A percentile compares a stretch with the other conserved stretches of the same genome.
Conservation (phyloP, 2,113 vertebrate genomes). For the Leptocoma aspasia region DNA sequence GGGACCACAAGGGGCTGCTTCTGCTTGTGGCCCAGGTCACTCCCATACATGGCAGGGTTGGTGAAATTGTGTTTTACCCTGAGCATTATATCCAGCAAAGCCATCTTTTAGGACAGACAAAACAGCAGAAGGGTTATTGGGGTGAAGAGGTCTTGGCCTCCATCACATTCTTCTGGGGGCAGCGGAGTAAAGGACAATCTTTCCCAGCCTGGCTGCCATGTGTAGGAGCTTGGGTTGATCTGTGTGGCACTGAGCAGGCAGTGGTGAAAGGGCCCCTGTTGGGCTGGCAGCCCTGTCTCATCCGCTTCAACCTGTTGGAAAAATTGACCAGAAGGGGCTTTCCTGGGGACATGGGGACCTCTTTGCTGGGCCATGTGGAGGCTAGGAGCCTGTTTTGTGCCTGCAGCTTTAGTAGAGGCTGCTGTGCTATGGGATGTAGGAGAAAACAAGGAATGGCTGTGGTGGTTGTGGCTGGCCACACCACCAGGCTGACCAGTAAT, state of each 20-base stretch:
- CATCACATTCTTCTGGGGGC: background rate
- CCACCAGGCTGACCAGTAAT: background rate
- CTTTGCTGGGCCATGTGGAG: background rate
- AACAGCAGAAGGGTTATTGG: background rate
- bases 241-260: background rate
- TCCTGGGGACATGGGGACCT: background rate
- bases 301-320: background rate
- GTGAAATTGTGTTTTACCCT: background rate
- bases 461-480: background rate
- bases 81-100: background rate
- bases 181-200: background rate
- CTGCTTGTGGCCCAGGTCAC: background rate
- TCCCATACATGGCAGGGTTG: accelerated
- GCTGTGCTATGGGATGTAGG: background rate
- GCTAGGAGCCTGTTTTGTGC: background rate
- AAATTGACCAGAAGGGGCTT: background rate
- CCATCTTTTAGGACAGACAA: background rate
- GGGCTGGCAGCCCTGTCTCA: background rate
- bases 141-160: background rate
- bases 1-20: background rate
- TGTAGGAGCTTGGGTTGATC: background rate
- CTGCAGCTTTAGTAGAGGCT: background rate
- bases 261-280: background rate
- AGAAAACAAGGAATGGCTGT: background rate
- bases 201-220: accelerated